Evolutionary conservation across 1,140 invertebrate genomes (phyloP).

Genomic region (Metopolophium dirhodum): DNA sequence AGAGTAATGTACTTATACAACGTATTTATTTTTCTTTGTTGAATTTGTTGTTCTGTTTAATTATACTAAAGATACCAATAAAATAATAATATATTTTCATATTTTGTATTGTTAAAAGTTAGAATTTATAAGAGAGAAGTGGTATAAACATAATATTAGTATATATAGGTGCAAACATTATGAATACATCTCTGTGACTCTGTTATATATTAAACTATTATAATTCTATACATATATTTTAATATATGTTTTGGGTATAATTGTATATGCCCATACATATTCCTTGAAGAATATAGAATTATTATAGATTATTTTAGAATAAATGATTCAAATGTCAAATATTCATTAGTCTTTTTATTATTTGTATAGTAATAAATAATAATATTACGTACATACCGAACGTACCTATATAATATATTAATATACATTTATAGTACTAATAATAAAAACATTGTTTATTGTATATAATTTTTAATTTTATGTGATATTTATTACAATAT

Average conservation of each 20-base stretch:
- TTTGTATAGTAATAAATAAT: background rate
- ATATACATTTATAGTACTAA: no score
- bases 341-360: background rate
- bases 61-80: background rate
- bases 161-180: background rate
- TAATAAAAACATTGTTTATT: no score
- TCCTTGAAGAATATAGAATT: background rate
- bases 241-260: background rate
- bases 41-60: background rate
- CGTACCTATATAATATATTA: no score
- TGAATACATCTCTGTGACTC: background rate
- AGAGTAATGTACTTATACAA: background rate
- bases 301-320: background rate
- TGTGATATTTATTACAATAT: no score
- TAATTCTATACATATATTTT: background rate
- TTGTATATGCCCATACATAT: background rate
- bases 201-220: background rate
- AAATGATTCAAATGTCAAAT: background rate
- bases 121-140: background rate
- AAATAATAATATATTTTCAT: background rate
- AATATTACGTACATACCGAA: no score
- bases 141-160: background rate
- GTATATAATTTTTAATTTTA: no score
- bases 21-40: background rate
- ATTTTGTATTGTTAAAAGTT: constrained; percentile 1